phyloP scores from a whole-genome alignment of 2,888 invertebrate genomes.

The Punctoribates punctum region DNA sequence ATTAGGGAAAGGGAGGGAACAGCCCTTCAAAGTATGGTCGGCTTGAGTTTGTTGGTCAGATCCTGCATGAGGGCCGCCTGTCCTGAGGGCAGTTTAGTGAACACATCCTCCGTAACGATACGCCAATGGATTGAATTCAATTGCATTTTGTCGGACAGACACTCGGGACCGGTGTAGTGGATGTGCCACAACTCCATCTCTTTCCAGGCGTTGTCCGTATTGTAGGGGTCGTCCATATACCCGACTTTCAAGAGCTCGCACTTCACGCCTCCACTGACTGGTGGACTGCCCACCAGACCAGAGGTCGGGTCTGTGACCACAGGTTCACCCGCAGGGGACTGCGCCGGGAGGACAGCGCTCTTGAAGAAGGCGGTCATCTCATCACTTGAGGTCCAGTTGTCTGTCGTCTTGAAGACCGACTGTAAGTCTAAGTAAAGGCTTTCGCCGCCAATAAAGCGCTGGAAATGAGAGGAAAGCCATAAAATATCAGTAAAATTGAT shows the following conservation, averaged over 20 bases:
- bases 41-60: slow-evolving; percentile 46
- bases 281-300: not conserved
- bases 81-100: slow-evolving; percentile 48
- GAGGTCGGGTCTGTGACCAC: not conserved
- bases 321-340: slow-evolving; percentile 19
- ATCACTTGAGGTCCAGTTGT: slow-evolving; percentile 45
- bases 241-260: slow-evolving; percentile 50
- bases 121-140: slow-evolving; percentile 43
- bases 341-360: slow-evolving; percentile 17
- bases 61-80: slow-evolving; percentile 47
- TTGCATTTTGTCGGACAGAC: not conserved
- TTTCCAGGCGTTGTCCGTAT: slow-evolving; percentile 51
- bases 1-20: too few relatives aligned
- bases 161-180: slow-evolving; percentile 46
- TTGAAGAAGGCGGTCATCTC: slow-evolving; percentile 43
- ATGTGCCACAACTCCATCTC: slow-evolving; percentile 50
- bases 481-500: slow-evolving; percentile 33
- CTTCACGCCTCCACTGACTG: not conserved
- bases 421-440: slow-evolving; percentile 45
- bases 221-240: slow-evolving; percentile 53
- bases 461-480: too few relatives aligned
- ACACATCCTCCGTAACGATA: slow-evolving; percentile 49
- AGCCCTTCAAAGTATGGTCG: slow-evolving; percentile 45
- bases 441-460: slow-evolving; percentile 43
- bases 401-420: slow-evolving; percentile 44